A percentile compares a stretch with the other conserved stretches of the same genome.
Evolutionary conservation across 2,888 invertebrate species (phyloP).

Genomic region (Mythimna loreyi): DNA sequence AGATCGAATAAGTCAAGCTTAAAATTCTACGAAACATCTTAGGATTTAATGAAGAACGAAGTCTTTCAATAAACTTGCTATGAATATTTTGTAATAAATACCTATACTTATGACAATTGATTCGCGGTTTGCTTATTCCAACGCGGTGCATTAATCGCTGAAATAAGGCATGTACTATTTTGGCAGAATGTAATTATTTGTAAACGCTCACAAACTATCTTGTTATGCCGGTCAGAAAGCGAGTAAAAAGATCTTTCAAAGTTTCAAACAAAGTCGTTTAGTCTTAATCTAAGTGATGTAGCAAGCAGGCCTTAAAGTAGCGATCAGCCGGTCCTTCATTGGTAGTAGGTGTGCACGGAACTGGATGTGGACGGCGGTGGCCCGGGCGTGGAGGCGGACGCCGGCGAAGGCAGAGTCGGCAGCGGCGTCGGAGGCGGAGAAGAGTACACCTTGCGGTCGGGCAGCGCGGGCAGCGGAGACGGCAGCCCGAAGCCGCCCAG

Average conservation of each 20-base stretch:
- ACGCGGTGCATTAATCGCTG: not conserved
- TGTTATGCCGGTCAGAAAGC: not conserved
- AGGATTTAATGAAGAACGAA: not conserved
- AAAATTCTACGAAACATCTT: not conserved
- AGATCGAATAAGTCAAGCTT: not conserved
- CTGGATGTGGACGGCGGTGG: constrained; percentile 82
- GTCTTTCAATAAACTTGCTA: not conserved
- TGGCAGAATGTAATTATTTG: not conserved
- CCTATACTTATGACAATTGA: not conserved
- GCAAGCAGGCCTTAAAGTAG: not conserved
- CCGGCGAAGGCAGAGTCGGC: constrained; percentile 87
- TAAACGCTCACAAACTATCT: not conserved
- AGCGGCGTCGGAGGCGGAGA: constrained; percentile 90
- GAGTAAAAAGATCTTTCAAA: not conserved
- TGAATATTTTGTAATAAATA: not conserved
- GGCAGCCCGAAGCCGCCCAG: constrained; percentile 82
- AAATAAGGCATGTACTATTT: not conserved
- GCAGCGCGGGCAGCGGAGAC: constrained; percentile 83
- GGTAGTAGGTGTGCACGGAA: constrained; percentile 83
- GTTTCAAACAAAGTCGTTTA: not conserved
- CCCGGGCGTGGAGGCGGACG: constrained; percentile 78
- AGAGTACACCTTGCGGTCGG: constrained; percentile 91
- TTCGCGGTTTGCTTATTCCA: not conserved
- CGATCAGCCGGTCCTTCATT: constrained; percentile 36
- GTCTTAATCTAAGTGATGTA: not conserved